Evolutionary conservation across 2,113 vertebrate genomes (phyloP).

Genomic region (Mellivora capensis): DNA sequence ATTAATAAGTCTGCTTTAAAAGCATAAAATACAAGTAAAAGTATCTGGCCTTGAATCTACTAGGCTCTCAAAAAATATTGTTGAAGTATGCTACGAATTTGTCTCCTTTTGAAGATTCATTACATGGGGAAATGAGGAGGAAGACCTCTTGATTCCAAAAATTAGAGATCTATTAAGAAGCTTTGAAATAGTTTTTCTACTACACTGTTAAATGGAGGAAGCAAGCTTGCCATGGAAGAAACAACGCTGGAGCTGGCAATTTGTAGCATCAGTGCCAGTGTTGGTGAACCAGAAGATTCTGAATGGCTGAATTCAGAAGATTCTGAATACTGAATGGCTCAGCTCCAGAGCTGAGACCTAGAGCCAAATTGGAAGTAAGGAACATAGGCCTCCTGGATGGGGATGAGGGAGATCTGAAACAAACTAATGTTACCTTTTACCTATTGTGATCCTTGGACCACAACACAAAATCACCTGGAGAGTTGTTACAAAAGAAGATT

Average conservation of each 20-base stretch:
- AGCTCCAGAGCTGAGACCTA: not conserved
- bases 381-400: not conserved
- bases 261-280: not conserved
- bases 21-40: not conserved
- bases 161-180: not conserved
- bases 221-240: not conserved
- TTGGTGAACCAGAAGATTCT: not conserved
- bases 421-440: constrained; percentile 1
- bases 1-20: constrained; percentile 44
- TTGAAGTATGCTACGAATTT: not conserved
- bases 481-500: not conserved
- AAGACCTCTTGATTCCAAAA: not conserved
- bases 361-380: not conserved
- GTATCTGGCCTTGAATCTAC: not conserved
- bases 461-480: not conserved
- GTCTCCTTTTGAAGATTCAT: constrained; percentile 19
- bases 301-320: not conserved
- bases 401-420: not conserved
- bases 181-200: not conserved
- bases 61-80: not conserved
- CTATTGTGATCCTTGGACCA: not conserved
- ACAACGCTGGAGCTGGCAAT: not conserved
- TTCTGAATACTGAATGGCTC: not conserved
- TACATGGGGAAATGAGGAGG: not conserved
- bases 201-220: not conserved